Evolutionary conservation across 2,113 vertebrate genomes (phyloP).

Genomic region (Thomomys bottae): DNA sequence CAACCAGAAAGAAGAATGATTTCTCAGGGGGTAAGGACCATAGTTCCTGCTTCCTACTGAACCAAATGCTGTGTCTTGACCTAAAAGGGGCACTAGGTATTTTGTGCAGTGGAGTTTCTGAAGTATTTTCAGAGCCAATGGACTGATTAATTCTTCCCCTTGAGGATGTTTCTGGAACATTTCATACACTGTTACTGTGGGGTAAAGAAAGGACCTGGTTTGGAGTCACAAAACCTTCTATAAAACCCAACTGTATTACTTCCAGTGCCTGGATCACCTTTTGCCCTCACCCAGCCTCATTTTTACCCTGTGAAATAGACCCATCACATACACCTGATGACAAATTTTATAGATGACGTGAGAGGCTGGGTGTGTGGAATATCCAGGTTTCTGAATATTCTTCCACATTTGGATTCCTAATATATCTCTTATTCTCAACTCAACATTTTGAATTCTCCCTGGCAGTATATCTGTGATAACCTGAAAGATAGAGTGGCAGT

Average conservation of each 20-base stretch:
- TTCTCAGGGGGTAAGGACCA: neutral
- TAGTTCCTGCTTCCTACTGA: neutral
- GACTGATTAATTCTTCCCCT: neutral
- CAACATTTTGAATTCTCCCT: conserved; percentile 37
- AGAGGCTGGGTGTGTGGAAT: neutral
- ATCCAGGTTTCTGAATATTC: neutral
- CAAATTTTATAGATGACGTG: neutral
- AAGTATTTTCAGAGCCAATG: neutral
- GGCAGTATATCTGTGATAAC: neutral
- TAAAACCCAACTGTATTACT: neutral
- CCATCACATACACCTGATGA: neutral
- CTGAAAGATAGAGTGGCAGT: neutral
- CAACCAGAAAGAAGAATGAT: conserved; percentile 25
- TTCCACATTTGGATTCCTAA: conserved; percentile 21
- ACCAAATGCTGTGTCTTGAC: neutral
- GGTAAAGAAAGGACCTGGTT: neutral
- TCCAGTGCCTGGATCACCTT: neutral
- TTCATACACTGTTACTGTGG: neutral
- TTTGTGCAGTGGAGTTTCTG: neutral
- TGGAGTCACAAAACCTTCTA: neutral
- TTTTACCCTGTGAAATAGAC: neutral
- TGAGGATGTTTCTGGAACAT: neutral
- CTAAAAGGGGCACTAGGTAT: neutral
- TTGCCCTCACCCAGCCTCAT: neutral
- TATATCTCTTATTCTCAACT: neutral